Evolutionary conservation across 2,797 vertebrate genomes (phyloP), one percentile per base, ranked within the genome.

Genomic region (Sarcoramphus papa): DNA sequence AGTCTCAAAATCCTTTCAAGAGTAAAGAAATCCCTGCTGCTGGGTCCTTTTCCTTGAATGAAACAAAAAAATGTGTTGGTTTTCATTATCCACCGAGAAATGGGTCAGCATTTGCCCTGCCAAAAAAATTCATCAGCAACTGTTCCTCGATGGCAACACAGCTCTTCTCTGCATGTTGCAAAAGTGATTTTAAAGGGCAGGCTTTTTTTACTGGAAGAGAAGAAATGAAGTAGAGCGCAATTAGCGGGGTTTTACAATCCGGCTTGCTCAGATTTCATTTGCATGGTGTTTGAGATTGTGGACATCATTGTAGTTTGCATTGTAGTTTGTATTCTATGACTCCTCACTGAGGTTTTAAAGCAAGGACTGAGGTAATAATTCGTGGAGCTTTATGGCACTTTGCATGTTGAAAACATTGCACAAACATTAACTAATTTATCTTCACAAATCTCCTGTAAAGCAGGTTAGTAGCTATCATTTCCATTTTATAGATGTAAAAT

Each of bases 371-470:
- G 45, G 82, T 79, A 92, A 90, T 90, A 84, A 94, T 73, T 96
- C 17, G 4, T 41, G 18, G 85, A 69, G 72, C 60, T 95, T 92
- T 85, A 85, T 54, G 56, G 64, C 60, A 53, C 60, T 93, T 96
- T 57, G 53, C 86, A 89, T 80, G 80, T 77, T 77, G 84, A 88
- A 92, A 94, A 76, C 67, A 69, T 22, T 57, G 67, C 83, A 87
- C 67, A 85, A 93, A 95, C 75, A 85, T 95, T 89, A 96, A 86
- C 74, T 85, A 25, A 69, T 95, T 91, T 92, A 91, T 93, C 95
- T 87, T 74, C 1, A 0, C 86, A 85, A 91, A 88, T 94, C 92
- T 81, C 90, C 88, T 54, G 72, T 87, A 89, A 89, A 92, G 88
- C 88, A 91, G 88, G 86, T 89, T 85, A 68, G 80, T 54, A 85